Conservation (phyloP, 2,797 vertebrate species). For the Dermochelys coriacea region DNA sequence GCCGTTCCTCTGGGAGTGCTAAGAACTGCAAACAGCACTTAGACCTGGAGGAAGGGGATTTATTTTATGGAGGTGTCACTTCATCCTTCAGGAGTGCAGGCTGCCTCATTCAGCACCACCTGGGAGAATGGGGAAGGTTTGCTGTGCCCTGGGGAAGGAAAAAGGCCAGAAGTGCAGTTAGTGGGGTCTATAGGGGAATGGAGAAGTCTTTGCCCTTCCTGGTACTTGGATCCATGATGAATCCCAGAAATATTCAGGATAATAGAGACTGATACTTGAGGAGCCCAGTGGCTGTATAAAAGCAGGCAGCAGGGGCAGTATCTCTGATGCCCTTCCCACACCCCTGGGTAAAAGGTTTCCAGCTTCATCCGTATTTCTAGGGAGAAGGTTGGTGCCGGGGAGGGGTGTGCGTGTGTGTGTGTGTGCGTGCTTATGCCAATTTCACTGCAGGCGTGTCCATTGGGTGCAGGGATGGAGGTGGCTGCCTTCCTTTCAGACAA, state of each 20-base stretch:
- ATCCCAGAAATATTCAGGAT: neutral
- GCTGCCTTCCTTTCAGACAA: slow-evolving; percentile 88
- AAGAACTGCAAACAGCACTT: slow-evolving; percentile 6
- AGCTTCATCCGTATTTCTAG: neutral
- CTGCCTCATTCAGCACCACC: neutral
- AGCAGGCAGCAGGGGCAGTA: slow-evolving; percentile 13
- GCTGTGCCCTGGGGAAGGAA: neutral
- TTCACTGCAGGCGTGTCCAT: neutral
- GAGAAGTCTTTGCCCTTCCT: neutral
- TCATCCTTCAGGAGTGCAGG: neutral
- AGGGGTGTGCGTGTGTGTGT: neutral
- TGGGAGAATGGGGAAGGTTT: neutral
- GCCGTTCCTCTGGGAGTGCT: neutral
- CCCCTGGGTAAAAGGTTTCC: slow-evolving; percentile 17
- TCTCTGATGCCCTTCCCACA: neutral
- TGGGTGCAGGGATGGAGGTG: slow-evolving; percentile 88
- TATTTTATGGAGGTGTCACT: neutral
- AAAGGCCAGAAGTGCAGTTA: neutral
- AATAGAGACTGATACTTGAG: rapidly evolving
- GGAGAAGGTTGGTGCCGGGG: slow-evolving; percentile 15
- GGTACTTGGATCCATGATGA: neutral
- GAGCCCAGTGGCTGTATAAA: neutral
- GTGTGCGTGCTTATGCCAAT: slow-evolving; percentile 15
- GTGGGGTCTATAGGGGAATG: neutral
- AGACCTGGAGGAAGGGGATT: neutral